Evolutionary conservation across 2,888 invertebrate genomes (phyloP), one percentile per base, ranked within the genome.

Genomic region (Eupithecia inturbata): DNA sequence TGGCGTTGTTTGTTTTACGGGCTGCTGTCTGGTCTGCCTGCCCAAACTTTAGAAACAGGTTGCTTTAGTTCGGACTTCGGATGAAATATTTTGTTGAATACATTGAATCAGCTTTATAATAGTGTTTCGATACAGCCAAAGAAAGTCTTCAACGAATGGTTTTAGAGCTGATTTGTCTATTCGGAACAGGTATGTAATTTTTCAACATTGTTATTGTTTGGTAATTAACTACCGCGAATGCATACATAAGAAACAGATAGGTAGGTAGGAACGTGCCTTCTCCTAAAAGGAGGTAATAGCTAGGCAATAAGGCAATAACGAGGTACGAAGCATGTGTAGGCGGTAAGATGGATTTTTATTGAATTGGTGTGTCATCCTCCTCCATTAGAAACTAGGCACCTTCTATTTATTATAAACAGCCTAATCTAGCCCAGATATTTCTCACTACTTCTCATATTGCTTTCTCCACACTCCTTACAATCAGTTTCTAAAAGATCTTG

Each of bases 401-500:
- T 36, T n/a, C n/a, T 39, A 14, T 41, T 41, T 41, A 41, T 41
- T 41, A 1, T 45, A 45, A 19, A 57, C 26, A 57, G 26, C 12
- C 57, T 4, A 57, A 26, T 26, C 12, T 26, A 22, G 26, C 26
- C 12, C 12, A 26, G 22, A 53, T 3, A 53, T 26, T 4, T 12
- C 14, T n/a, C 39, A 67, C 36, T n/a, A n/a, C 41, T 33, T 41
- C 82, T 81, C 80, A 81, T 77, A 71, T 62, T 78, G 84, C 87
- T 88, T 88, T 87, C 78, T 76, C 80, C 74, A 66, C 72, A 72
- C 73, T 53, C 49, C 66, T 71, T 26, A 78, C 82, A 80, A 86
- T 87, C 85, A 84, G 86, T 87, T 86, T 88, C 79, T 75, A 80
- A 82, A 79, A 81, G 80, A 74, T 78, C 36, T 72, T 57, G n/a